phyloP scores from a whole-genome alignment of 2,888 invertebrate genomes.

The Argyresthia albistria region DNA sequence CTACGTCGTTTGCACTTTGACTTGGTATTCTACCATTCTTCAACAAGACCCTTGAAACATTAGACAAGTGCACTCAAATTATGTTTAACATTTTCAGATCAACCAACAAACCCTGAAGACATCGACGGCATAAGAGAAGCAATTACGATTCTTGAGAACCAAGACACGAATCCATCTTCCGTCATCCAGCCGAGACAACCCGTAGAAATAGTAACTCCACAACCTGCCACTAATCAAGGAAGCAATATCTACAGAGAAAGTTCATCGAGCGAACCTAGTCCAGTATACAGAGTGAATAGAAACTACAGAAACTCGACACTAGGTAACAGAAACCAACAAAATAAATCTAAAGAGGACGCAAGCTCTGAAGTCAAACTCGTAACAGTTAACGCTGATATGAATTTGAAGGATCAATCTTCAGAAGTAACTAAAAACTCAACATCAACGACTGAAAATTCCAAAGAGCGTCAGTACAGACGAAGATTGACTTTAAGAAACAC shows the following conservation, averaged over 20 bases:
- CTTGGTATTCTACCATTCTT: no score
- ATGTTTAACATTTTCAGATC: conserved; percentile 26
- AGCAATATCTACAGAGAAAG: conserved; percentile 35
- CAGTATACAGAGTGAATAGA: conserved; percentile 50
- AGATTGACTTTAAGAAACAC: conserved; percentile 40
- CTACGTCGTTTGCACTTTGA: no score
- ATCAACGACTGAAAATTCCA: conserved; percentile 26
- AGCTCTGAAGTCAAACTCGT: conserved; percentile 31
- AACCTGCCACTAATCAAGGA: conserved; percentile 40
- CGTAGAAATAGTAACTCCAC: conserved; percentile 45
- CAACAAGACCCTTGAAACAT: no score
- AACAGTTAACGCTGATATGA: conserved; percentile 37
- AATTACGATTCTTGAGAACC: conserved; percentile 53
- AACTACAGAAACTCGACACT: conserved; percentile 25
- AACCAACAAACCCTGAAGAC: conserved; percentile 44
- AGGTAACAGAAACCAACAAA: conserved; percentile 6
- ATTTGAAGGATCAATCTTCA: conserved; percentile 24
- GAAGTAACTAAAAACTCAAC: conserved; percentile 15
- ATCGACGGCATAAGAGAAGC: conserved; percentile 57
- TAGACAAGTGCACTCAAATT: neutral
- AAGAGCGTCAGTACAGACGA: conserved; percentile 43
- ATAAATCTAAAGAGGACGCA: conserved; percentile 16
- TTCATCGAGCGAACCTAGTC: conserved; percentile 29
- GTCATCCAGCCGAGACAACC: neutral
- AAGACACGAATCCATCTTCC: conserved; percentile 22